Base-by-base conservation (phyloP, 2,113 vertebrate genomes). In the Psilopsiagon aymara region DNA sequence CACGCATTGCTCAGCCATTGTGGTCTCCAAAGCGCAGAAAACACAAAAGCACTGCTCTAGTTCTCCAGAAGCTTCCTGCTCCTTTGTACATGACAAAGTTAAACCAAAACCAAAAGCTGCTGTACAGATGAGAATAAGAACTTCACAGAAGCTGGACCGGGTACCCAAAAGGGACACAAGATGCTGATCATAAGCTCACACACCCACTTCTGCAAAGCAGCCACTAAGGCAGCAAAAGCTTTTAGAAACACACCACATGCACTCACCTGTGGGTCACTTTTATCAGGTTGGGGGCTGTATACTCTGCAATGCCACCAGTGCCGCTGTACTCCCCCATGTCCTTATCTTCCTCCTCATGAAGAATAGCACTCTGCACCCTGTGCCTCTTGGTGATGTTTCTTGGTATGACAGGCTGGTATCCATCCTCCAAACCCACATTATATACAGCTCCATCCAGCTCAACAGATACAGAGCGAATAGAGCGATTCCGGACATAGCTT, bases 211-310 rank as follows among this genome's bases (percentile, higher is more conserved):
- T 2, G 12, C 43, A 49, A 76, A 82, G 52, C 59, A 62, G 46
- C 41, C 52, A 55, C 28, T 28, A 18, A 11, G 51, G 44, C 47
- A 73, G 53, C 27, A 73, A 41, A 70, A 68, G 31, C 19, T 66
- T 55, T 52, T 8, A 39, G 55, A 46, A 47, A 52, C 11, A 4
- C 1, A 43, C 14, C 33, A 6, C 0, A 1, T 19, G 44, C n/a
- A 52, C 97, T 91, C 86, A 99, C 99, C 99, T 98, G 95, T 99
- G 99, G 27, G 99, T 99, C 92, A 99, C 99, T 98, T 99, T 99
- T 68, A 99, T 98, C 43, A 99, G 98, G 88, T 98, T 98, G 41
- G 99, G 96, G 71, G 98, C 96, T 13, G 98, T 86, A 21, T 98
- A 97, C 55, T 97, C 98, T 8, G 93, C 97, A 80, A 97, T 95